phyloP scores from a whole-genome alignment of 2,797 vertebrate species.

The Dallia pectoralis region DNA sequence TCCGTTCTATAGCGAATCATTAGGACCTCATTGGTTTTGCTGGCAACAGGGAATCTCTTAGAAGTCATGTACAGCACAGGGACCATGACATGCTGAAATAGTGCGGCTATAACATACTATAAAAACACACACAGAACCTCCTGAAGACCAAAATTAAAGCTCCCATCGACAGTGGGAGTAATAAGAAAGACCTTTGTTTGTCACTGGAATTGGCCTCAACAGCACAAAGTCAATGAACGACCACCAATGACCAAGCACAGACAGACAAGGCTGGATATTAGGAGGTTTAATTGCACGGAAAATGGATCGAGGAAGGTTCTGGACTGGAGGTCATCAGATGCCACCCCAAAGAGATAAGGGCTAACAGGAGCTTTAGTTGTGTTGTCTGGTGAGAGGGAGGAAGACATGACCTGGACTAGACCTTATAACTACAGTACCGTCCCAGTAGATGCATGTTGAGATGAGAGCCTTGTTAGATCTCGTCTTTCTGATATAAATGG shows the following conservation, averaged over 20 bases:
- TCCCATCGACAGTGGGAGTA: slow-evolving; percentile 11
- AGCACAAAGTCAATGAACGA: slow-evolving; percentile 14
- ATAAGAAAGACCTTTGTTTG: slow-evolving; percentile 38
- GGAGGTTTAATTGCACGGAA: slow-evolving; percentile 10
- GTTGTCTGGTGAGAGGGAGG: slow-evolving; percentile 17
- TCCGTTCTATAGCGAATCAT: background rate
- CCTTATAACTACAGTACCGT: slow-evolving; percentile 7
- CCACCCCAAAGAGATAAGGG: slow-evolving; percentile 39
- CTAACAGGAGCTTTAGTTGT: slow-evolving; percentile 47
- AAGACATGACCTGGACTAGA: slow-evolving; percentile 16
- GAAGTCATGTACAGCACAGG: slow-evolving; percentile 37
- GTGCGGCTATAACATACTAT: slow-evolving; percentile 43
- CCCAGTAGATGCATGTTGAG: slow-evolving; percentile 4
- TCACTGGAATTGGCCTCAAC: slow-evolving; percentile 11
- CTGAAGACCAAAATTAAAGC: slow-evolving; percentile 3
- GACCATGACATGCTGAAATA: slow-evolving; percentile 51
- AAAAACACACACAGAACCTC: slow-evolving; percentile 27
- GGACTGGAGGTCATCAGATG: slow-evolving; percentile 6
- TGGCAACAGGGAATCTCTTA: slow-evolving; percentile 24
- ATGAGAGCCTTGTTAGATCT: slow-evolving; percentile 1
- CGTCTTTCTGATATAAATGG: background rate
- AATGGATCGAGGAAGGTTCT: background rate
- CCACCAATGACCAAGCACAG: slow-evolving; percentile 3
- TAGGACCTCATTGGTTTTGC: background rate
- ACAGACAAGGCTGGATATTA: slow-evolving; percentile 6